phyloP scores from a whole-genome alignment of 2,797 vertebrate species.

The Pachyuromys duprasi region DNA sequence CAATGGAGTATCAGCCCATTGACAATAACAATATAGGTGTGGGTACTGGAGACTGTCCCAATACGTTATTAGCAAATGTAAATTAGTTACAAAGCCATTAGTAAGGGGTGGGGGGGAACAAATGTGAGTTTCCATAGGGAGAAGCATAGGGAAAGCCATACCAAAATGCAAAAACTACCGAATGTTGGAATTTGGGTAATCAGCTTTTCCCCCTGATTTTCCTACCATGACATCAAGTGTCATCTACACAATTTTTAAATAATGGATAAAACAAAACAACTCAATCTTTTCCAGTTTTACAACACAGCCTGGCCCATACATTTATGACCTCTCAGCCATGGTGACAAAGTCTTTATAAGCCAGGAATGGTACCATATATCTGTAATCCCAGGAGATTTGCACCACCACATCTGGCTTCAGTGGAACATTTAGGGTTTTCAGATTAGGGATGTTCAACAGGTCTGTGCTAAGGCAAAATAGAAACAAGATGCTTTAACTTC shows the following conservation, averaged over 20 bases:
- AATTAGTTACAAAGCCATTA: neutral
- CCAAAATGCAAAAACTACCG: neutral
- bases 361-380: too few species aligned
- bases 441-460: neutral
- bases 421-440: neutral
- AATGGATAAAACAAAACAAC: neutral
- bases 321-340: neutral
- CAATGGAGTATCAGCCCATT: neutral
- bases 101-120: too few species aligned
- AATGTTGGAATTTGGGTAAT: neutral
- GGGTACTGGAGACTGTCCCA: neutral
- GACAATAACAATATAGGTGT: neutral
- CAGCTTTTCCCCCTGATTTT: neutral
- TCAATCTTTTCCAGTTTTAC: neutral
- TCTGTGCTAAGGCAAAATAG: neutral
- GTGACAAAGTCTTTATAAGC: neutral
- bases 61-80: neutral
- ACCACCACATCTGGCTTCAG: neutral
- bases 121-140: neutral
- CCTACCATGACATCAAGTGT: conserved; percentile 3
- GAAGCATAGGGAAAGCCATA: neutral
- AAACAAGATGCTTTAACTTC: neutral
- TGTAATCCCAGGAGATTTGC: neutral
- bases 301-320: neutral
- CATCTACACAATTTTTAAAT: conserved; percentile 14